These are phyloP conservation scores for Pipra filicauda DNA, from an alignment of 2,113 vertebrate genomes.

Conservation along the genomic window DNA sequence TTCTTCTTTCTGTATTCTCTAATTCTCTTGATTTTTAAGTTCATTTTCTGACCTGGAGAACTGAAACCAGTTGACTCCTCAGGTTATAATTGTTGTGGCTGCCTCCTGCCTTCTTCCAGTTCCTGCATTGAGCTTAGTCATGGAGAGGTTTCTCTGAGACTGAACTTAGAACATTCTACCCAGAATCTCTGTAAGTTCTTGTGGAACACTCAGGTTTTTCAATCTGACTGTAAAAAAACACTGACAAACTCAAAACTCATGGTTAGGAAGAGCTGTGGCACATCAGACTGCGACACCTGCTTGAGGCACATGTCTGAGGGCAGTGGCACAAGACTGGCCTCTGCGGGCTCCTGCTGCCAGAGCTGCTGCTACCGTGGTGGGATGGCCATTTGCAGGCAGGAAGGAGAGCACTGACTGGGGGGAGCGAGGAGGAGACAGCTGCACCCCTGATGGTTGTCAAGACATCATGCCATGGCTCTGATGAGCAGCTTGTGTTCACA, in stretches of 20 bases:
- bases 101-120: neutral
- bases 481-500: neutral
- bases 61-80: neutral
- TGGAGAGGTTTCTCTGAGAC: neutral
- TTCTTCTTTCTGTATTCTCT: neutral
- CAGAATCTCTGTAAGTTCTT: neutral
- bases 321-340: neutral
- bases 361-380: fast-evolving
- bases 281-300: neutral
- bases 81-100: fast-evolving
- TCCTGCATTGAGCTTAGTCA: fast-evolving
- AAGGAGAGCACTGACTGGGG: neutral
- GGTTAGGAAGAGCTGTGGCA: neutral
- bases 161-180: neutral
- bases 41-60: neutral
- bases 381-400: neutral
- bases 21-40: neutral
- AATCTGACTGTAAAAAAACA: neutral
- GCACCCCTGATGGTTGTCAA: fast-evolving
- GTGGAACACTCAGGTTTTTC: fast-evolving
- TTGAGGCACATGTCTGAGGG: neutral
- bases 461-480: neutral
- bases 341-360: fast-evolving
- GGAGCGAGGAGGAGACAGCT: neutral
- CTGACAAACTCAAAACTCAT: neutral